Evolutionary conservation across 2,797 vertebrate species (phyloP), one percentile per base, ranked within the genome.

Genomic region (Erpetoichthys calabaricus): DNA sequence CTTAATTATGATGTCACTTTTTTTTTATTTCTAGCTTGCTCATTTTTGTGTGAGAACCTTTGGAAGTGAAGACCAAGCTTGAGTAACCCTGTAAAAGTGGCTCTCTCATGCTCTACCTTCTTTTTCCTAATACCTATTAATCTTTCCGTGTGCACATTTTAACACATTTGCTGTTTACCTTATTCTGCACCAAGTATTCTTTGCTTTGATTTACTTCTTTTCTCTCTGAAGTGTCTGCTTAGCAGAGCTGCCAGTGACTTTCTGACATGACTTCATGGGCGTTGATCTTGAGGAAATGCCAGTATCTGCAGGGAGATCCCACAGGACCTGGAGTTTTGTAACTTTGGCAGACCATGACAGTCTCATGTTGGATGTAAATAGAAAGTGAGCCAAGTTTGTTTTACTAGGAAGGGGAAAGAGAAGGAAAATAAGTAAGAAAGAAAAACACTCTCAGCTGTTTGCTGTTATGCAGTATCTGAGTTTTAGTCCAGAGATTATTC

Each of bases 371-470:
- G 10, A 53, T 54, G 44, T 54, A 54, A 54, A 42, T 5, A 54
- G 41, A 54, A 7, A 42, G 10, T 54, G 8, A 42, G 53, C 53
- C 53, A 54, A 54, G 53, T 54, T 54, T 54, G 53, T 54, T 54
- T 54, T 42, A 54, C 6, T 54, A 42, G 9, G 25, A 25, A 25
- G 25, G 42, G 53, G 44, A 42, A 54, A 52, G 51, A 52, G 10
- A 52, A 52, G 25, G 25, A 25, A 25, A 25, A 25, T 25, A 25
- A 25, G 25, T 25, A 25, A 25, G 7, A 52, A 25, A 7, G 4
- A 52, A 52, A 7, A 52, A 7, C 53, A 54, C 53, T 43, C 8
- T 54, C 53, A 54, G 42, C 53, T 54, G 53, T 54, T 43, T 54
- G 41, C 10, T 41, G 54, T 54, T 54, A 54, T 42, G 42, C 25